Evolutionary conservation across 1,140 invertebrate genomes (phyloP).

Genomic region (Thereuonema tuberculata): DNA sequence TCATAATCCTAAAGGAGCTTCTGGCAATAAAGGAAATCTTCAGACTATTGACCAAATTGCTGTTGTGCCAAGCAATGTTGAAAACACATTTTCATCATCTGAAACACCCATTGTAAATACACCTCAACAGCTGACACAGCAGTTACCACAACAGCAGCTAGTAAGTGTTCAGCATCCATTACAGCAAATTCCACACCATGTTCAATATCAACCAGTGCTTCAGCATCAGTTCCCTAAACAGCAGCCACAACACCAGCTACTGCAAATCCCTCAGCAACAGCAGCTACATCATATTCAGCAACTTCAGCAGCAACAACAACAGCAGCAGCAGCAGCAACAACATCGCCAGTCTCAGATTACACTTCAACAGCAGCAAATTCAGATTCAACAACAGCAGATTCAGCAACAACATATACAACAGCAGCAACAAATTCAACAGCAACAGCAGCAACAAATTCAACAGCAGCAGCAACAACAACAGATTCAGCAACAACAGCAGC

Average conservation of each 20-base stretch:
- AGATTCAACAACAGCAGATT: not conserved
- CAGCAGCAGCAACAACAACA: not conserved
- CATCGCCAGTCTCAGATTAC: not conserved
- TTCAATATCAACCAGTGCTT: too few relatives aligned
- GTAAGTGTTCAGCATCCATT: too few relatives aligned
- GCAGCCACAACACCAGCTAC: constrained; percentile 7
- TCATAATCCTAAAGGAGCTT: not conserved
- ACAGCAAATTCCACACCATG: too few relatives aligned
- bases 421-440: not conserved
- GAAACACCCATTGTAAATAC: constrained; percentile 5
- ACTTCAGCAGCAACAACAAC: constrained; percentile 9
- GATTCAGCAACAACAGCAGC: not conserved
- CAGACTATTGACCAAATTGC: not conserved
- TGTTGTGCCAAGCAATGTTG: not conserved
- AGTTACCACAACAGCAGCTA: constrained; percentile 9
- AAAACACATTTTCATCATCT: not conserved
- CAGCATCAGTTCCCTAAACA: constrained; percentile 15
- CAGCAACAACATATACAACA: constrained; percentile 7
- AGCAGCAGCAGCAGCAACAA: not conserved
- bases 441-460: not conserved
- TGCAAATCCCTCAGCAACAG: constrained; percentile 15
- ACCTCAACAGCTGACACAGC: constrained; percentile 2
- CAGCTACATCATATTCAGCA: constrained; percentile 5
- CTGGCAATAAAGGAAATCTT: not conserved
- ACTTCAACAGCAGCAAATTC: constrained; percentile 1